phyloP scores from a whole-genome alignment of 92 coral and sea anemone species.

The Zoanthus sansibaricus region DNA sequence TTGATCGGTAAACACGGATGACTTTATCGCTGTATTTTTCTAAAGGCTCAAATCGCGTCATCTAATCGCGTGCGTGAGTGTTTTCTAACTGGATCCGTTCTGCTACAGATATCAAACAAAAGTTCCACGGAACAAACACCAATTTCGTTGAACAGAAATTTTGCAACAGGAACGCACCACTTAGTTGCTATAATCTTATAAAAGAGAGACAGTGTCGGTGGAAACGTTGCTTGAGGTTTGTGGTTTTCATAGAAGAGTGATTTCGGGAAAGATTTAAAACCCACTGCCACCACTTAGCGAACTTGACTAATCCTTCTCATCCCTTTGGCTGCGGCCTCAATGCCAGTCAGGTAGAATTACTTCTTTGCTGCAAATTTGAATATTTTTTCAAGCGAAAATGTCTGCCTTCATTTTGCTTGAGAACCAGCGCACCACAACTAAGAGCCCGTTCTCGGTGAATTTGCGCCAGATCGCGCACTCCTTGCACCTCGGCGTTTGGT shows the following conservation, averaged over 20 bases:
- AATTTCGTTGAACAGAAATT: neutral
- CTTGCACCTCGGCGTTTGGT: conserved; percentile 11
- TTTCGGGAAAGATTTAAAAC: neutral
- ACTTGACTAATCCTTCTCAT: neutral
- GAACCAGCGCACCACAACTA: conserved; percentile 31
- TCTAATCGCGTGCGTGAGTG: neutral
- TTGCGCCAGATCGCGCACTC: conserved; percentile 12
- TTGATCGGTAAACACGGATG: neutral
- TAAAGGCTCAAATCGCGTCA: neutral
- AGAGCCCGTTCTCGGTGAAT: conserved; percentile 42
- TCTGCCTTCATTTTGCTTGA: conserved; percentile 37
- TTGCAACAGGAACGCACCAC: neutral
- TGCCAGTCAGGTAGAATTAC: neutral
- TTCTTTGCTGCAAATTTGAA: conserved; percentile 14
- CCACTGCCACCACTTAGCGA: neutral
- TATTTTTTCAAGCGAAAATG: conserved; percentile 45
- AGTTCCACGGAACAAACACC: neutral
- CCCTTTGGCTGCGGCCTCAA: neutral
- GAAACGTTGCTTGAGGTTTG: neutral
- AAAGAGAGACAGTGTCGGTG: neutral
- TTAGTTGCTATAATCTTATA: neutral
- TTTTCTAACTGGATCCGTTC: neutral
- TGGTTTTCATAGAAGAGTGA: neutral
- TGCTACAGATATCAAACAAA: neutral
- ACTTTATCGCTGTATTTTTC: neutral